phyloP scores from a whole-genome alignment of 2,888 invertebrate genomes.

The Myathropa florea region DNA sequence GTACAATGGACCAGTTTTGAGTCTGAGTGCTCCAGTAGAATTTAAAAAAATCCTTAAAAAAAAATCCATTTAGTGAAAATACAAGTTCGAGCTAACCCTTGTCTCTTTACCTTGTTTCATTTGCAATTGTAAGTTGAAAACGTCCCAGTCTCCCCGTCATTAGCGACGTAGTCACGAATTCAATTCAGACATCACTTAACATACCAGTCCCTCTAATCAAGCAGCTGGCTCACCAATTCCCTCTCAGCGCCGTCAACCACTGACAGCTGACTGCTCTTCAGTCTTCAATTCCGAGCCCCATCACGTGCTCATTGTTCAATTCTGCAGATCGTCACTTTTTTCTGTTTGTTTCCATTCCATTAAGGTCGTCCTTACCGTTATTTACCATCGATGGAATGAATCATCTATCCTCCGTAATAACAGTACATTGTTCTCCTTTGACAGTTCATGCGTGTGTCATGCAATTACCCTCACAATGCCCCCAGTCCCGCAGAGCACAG shows the following conservation, averaged over 20 bases:
- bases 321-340: background rate
- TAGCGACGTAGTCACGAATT: too few relatives aligned
- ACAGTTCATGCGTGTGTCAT: conserved; percentile 15
- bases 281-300: background rate
- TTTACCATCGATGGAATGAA: background rate
- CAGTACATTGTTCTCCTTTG: conserved; percentile 12
- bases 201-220: background rate
- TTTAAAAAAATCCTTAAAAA: too few relatives aligned
- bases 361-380: background rate
- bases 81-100: too few relatives aligned
- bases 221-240: background rate
- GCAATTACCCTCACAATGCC: conserved; percentile 11
- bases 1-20: too few relatives aligned
- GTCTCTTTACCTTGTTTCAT: too few relatives aligned
- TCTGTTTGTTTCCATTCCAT: background rate
- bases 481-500: background rate
- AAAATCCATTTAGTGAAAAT: too few relatives aligned
- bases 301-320: background rate
- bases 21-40: too few relatives aligned
- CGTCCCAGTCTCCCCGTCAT: too few relatives aligned
- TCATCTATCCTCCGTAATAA: conserved; percentile 3
- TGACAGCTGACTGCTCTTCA: background rate
- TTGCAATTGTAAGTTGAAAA: too few relatives aligned
- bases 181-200: background rate
- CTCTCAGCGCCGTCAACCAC: background rate